Evolutionary conservation across 2,797 vertebrate genomes (phyloP).

Genomic region (Perodicticus potto): DNA sequence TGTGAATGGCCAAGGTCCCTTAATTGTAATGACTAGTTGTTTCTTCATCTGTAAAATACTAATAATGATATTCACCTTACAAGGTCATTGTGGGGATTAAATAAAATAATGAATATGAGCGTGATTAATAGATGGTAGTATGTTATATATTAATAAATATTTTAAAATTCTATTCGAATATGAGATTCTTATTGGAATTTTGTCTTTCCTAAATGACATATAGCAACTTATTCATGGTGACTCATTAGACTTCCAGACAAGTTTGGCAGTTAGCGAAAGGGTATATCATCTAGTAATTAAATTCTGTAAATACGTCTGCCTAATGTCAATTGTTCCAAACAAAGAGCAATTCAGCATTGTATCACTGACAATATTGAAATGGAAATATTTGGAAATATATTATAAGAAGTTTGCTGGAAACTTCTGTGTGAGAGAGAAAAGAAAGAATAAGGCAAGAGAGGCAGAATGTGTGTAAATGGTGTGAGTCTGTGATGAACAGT

Average conservation of each 20-base stretch:
- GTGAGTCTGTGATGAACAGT: neutral
- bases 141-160: neutral
- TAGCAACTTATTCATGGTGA: neutral
- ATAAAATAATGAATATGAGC: neutral
- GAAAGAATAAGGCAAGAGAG: neutral
- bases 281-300: neutral
- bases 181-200: neutral
- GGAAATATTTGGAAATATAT: neutral
- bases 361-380: neutral
- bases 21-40: conserved; percentile 44
- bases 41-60: conserved; percentile 53
- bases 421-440: neutral
- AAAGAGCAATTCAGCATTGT: neutral
- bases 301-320: neutral
- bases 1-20: neutral
- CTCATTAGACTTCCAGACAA: conserved; percentile 6
- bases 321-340: neutral
- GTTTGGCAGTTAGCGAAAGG: neutral
- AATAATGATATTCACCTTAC: neutral
- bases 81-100: conserved; percentile 27
- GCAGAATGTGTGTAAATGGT: neutral
- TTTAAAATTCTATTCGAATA: neutral
- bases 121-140: neutral
- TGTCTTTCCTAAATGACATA: conserved; percentile 17
- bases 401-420: neutral